These are phyloP conservation scores for Tenodera sinensis DNA, from an alignment of 2,888 invertebrate genomes.

Conservation along the genomic window DNA sequence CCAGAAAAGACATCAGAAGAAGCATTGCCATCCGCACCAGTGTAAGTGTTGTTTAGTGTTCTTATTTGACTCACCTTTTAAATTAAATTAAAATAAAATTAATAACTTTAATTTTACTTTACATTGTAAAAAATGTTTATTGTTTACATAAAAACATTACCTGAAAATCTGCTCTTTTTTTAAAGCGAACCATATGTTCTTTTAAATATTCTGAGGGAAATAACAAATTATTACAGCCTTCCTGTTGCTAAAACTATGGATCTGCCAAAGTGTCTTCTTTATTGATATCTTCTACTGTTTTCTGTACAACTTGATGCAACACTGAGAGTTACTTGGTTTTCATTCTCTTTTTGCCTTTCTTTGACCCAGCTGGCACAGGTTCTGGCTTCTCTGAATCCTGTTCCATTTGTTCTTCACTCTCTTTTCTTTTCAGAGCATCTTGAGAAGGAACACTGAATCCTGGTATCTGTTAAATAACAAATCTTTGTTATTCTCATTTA, in stretches of 20 bases:
- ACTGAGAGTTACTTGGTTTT: background rate
- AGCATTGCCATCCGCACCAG: too few species aligned
- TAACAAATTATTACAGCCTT: background rate
- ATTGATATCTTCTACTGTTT: background rate
- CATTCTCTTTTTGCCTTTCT: background rate
- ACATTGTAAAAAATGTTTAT: too few species aligned
- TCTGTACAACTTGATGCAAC: background rate
- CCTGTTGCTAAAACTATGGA: background rate
- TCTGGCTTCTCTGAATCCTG: background rate
- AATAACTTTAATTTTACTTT: too few species aligned
- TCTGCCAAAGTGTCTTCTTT: background rate
- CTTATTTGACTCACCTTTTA: too few species aligned
- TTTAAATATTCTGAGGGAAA: background rate
- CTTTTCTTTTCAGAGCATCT: constrained; percentile 13
- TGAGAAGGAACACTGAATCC: constrained; percentile 39
- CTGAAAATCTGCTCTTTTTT: too few species aligned
- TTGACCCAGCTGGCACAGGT: background rate
- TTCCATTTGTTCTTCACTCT: constrained; percentile 2
- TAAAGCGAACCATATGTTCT: too few species aligned
- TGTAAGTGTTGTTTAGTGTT: too few species aligned
- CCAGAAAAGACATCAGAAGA: too few species aligned
- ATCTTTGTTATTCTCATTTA: background rate
- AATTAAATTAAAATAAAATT: too few species aligned
- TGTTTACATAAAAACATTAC: too few species aligned
- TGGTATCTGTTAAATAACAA: constrained; percentile 31